These are phyloP conservation scores for Pituophis catenifer DNA, from an alignment of 2,113 vertebrate genomes.

Conservation along the genomic window DNA sequence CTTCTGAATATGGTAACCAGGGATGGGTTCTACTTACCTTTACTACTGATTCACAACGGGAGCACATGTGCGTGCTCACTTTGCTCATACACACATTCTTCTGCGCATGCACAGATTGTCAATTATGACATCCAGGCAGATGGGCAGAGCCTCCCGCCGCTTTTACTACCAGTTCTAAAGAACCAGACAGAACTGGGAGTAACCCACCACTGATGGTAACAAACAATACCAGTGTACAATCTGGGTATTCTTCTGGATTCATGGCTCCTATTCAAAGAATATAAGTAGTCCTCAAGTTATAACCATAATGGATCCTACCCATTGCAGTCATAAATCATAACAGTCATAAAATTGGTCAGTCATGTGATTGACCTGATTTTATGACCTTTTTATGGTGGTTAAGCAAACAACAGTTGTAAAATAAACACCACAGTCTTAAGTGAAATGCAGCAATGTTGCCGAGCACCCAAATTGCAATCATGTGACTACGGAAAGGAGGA, in stretches of 20 bases:
- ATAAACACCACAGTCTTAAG: background rate
- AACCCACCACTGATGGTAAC: background rate
- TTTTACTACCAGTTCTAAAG: too few relatives aligned
- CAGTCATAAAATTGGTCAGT: background rate
- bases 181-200: too few relatives aligned
- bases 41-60: too few relatives aligned
- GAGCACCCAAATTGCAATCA: background rate
- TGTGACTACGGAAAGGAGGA: background rate
- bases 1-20: background rate
- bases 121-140: too few relatives aligned
- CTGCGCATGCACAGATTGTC: too few relatives aligned
- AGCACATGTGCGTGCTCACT: too few relatives aligned
- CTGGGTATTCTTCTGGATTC: background rate
- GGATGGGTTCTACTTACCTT: too few relatives aligned
- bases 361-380: background rate
- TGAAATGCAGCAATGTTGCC: background rate
- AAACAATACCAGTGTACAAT: background rate
- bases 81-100: too few relatives aligned
- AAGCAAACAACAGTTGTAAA: background rate
- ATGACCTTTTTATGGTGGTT: background rate
- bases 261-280: background rate
- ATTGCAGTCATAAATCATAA: background rate
- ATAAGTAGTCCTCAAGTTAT: background rate
- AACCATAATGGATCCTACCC: background rate
- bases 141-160: too few relatives aligned